Base-by-base conservation (phyloP, 2,113 vertebrate genomes). In the Amazona vittata region DNA sequence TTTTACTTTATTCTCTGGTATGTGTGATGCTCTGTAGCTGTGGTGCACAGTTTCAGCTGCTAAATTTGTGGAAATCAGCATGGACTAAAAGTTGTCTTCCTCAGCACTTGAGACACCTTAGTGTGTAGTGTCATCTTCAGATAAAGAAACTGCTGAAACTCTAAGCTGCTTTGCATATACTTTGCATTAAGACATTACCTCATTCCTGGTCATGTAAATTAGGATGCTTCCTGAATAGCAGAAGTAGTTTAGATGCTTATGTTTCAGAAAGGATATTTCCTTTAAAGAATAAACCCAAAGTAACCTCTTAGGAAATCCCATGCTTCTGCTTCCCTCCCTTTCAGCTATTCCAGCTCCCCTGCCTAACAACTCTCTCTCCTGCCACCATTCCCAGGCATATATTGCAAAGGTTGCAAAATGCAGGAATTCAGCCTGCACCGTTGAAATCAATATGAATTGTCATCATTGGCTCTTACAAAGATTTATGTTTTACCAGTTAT, bases 131-230 rank as follows among this genome's bases (percentile, higher is more conserved):
- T 93, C 74, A 82, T 85, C 57, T 70, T 95, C 69, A 93, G 90
- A 55, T 46, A 78, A 75, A 78, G 85, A 71, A 91, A 76, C 26
- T 75, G 39, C 49, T 77, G 83, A 68, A 91, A 81, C 6, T 52
- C 44, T 73, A 71, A 86, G 39, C 12, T 93, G 43, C 55, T 94
- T 94, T 90, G 77, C 57, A 75, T 78, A 87, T 94, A 50, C 76
- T 95, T 94, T 94, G 73, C 77, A 90, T 85, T 78, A 95, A 93
- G 65, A 65, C 41, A 53, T 93, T 92, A 84, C 76, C 13, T 91
- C 74, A 63, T 80, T 86, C 35, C 83, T 85, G 26, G 33, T 77
- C 47, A 49, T 94, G 83, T 62, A 96, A 94, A 94, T 93, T 92
- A 37, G 65, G 63, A 65, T 87, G 65, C 49, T 85, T 89, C 33